Conservation (phyloP, 2,888 invertebrate genomes). For the Iphiclides podalirius region DNA sequence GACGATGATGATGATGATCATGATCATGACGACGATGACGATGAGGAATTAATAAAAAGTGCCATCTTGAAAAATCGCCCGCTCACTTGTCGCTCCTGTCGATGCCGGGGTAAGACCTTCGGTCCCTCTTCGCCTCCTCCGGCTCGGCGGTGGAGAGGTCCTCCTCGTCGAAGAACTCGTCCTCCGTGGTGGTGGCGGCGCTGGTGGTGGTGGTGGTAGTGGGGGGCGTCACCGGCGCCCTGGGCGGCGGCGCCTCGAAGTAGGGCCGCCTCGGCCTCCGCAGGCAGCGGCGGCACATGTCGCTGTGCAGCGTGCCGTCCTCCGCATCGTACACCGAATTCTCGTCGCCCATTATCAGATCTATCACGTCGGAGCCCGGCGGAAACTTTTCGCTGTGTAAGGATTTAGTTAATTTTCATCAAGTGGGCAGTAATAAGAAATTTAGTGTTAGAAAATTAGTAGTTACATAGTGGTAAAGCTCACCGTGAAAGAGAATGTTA, state of each 20-base stretch:
- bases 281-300: conserved; percentile 45
- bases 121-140: conserved; percentile 32
- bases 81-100: conserved; percentile 33
- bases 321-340: conserved; percentile 44
- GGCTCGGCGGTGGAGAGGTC: conserved; percentile 33
- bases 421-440: neutral
- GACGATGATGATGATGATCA: no score
- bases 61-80: no score
- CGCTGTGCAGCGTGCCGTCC: conserved; percentile 35
- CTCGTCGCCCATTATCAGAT: conserved; percentile 86
- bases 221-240: conserved; percentile 28
- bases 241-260: conserved; percentile 23
- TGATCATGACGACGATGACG: no score
- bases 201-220: conserved; percentile 26
- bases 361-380: conserved; percentile 82
- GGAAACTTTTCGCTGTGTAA: conserved; percentile 73
- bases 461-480: no score
- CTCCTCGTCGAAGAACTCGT: conserved; percentile 31
- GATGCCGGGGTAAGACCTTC: conserved; percentile 34
- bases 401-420: no score
- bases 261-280: conserved; percentile 34
- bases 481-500: no score
- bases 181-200: conserved; percentile 13
- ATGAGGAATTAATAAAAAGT: no score
- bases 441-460: no score